Conservation (phyloP, 2,797 vertebrate genomes). For the Cuculus canorus region DNA sequence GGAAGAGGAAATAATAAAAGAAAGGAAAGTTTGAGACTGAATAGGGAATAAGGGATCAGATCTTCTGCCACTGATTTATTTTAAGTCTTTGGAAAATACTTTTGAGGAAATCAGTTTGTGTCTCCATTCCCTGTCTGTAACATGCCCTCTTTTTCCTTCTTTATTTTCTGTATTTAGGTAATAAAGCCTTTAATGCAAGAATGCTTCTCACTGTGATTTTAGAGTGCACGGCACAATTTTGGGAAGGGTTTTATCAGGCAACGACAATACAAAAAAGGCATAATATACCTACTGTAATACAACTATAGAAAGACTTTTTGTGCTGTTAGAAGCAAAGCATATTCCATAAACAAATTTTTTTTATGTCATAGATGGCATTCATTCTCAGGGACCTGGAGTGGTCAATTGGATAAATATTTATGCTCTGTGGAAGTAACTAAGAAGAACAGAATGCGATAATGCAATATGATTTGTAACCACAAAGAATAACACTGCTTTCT, state of each 20-base stretch:
- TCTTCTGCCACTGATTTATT: neutral
- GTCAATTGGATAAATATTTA: slow-evolving; percentile 9
- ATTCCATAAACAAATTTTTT: neutral
- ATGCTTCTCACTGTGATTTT: neutral
- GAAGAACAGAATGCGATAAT: neutral
- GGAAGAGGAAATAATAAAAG: slow-evolving; percentile 9
- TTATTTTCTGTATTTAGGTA: slow-evolving; percentile 13
- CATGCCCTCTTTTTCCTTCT: neutral
- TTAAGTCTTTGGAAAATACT: neutral
- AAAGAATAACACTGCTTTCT: neutral
- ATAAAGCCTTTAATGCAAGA: neutral
- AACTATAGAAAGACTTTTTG: neutral
- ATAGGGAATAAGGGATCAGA: neutral
- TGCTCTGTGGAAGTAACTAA: neutral
- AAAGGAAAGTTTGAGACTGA: neutral
- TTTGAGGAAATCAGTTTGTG: neutral
- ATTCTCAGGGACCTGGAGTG: neutral
- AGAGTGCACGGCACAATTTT: neutral
- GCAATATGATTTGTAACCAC: neutral
- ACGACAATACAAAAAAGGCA: neutral
- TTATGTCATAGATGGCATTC: neutral
- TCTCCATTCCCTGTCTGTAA: neutral
- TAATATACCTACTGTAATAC: neutral
- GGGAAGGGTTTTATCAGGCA: neutral
- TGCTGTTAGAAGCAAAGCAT: neutral